Evolutionary conservation across 1,140 invertebrate species (phyloP).

Genomic region (Asobara japonica): DNA sequence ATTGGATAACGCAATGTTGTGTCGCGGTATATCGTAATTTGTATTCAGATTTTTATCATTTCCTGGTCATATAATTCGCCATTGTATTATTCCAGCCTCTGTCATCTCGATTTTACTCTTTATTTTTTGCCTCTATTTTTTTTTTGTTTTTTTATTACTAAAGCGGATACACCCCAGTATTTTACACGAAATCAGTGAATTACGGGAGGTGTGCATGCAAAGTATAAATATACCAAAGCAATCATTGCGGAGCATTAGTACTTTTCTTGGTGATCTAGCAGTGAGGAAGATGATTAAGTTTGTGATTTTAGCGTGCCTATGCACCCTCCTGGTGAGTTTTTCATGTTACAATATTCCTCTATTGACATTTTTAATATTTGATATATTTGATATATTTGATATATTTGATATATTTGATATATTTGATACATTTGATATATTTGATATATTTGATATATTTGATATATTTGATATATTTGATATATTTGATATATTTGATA

Average conservation of each 20-base stretch:
- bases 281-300: constrained; percentile 30
- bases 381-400: not conserved
- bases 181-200: not conserved
- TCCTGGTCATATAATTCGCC: not conserved
- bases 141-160: not conserved
- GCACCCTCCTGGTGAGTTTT: constrained; percentile 26
- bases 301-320: constrained; percentile 26
- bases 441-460: no score
- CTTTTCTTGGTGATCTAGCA: not conserved
- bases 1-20: not conserved
- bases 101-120: not conserved
- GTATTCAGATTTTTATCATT: not conserved
- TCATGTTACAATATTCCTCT: no score
- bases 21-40: not conserved
- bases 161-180: not conserved
- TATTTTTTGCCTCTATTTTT: not conserved
- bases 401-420: not conserved
- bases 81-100: not conserved
- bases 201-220: not conserved
- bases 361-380: not conserved
- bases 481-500: no score
- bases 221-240: not conserved
- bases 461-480: no score
- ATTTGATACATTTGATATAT: no score
- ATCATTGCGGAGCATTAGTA: not conserved